A percentile compares a stretch with the other conserved stretches of the same genome.
Conservation (phyloP, 2,888 invertebrate genomes). For the Reticulitermes lucifugus region DNA sequence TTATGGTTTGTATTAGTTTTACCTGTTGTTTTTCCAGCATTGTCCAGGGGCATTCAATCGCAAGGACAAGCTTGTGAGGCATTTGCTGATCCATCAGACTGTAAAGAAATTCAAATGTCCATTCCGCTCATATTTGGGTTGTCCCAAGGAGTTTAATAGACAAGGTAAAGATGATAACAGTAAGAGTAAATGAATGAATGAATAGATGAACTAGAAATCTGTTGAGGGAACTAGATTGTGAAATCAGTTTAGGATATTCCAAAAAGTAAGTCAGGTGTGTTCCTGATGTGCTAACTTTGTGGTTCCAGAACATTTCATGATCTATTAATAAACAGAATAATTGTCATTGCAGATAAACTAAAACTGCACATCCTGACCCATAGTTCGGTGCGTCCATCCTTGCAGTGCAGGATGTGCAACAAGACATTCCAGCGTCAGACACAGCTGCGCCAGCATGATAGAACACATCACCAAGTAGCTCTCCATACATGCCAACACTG, state of each 20-base stretch:
- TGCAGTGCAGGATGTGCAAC: constrained; percentile 47
- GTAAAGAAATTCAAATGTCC: constrained; percentile 74
- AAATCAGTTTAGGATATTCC: too few species aligned
- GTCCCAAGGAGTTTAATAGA: constrained; percentile 74
- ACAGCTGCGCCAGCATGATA: constrained; percentile 48
- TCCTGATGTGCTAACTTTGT: too few species aligned
- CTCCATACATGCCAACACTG: constrained; percentile 36
- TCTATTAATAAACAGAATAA: neutral
- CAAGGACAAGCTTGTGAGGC: constrained; percentile 74
- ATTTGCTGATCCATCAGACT: constrained; percentile 72
- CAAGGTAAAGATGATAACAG: constrained; percentile 64
- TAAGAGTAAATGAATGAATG: too few species aligned
- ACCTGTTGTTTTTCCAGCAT: constrained; percentile 57
- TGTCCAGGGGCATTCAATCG: constrained; percentile 74
- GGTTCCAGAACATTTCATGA: too few species aligned
- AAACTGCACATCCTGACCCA: constrained; percentile 74
- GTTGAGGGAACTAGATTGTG: too few species aligned
- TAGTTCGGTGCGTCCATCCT: constrained; percentile 57
- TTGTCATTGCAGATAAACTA: constrained; percentile 62
- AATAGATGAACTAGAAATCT: too few species aligned
- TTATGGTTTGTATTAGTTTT: too few species aligned
- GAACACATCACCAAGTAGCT: constrained; percentile 37
- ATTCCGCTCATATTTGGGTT: constrained; percentile 70
- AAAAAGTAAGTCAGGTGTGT: too few species aligned
- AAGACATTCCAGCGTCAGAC: constrained; percentile 45